These are phyloP conservation scores for Sebastes nivosus DNA, from an alignment of 2,797 vertebrate genomes.

Conservation along the genomic window DNA sequence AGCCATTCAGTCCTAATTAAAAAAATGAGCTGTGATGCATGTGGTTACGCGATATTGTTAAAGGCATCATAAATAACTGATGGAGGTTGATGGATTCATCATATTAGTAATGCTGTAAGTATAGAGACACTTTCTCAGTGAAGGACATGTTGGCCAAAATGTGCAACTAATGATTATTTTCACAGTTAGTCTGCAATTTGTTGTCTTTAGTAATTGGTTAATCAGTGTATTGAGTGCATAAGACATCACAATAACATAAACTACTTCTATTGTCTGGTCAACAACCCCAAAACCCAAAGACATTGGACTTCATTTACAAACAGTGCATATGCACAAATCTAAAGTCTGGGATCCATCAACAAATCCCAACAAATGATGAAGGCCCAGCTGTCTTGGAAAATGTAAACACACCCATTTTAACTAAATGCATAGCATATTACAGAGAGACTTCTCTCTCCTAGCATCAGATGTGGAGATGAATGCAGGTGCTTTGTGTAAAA, in stretches of 20 bases:
- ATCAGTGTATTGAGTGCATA: not conserved
- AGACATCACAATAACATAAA: not conserved
- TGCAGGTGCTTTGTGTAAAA: constrained; percentile 1
- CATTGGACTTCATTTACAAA: not conserved
- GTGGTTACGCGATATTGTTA: constrained; percentile 14
- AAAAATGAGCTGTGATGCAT: constrained; percentile 43
- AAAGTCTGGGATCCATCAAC: not conserved
- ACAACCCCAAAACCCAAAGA: not conserved
- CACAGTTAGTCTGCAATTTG: not conserved
- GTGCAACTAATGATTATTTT: not conserved
- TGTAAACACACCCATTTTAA: not conserved
- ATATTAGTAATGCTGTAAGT: not conserved
- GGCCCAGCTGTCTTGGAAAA: not conserved
- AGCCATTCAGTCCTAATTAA: constrained; percentile 51
- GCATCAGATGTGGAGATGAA: not conserved
- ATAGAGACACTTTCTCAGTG: not conserved
- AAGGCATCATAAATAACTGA: constrained; percentile 43
- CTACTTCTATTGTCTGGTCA: not conserved
- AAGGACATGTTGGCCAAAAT: not conserved
- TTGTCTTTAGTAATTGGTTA: not conserved
- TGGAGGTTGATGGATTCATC: constrained; percentile 39
- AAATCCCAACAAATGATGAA: too few species aligned
- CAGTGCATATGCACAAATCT: not conserved
- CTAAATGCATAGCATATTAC: not conserved
- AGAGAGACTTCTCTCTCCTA: not conserved